Percentiles rank a stretch among this genome's conserved stretches.
These are phyloP conservation scores for Stomatorhinus ivindoensis DNA, from an alignment of 2,113 vertebrate species.

Conservation along the genomic window DNA sequence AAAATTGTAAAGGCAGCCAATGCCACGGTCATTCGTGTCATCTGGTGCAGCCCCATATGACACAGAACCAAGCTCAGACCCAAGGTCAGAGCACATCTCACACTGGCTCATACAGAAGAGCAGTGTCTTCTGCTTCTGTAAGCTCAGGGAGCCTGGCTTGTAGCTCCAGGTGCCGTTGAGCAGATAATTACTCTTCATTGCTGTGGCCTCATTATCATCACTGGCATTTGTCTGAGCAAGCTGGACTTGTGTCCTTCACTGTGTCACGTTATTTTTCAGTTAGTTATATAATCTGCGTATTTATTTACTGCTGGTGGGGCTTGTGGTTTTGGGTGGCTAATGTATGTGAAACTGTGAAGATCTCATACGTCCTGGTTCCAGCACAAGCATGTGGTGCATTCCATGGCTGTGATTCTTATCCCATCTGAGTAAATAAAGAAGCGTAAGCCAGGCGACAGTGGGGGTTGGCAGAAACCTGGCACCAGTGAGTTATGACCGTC, in stretches of 20 bases:
- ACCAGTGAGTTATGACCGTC: neutral
- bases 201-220: neutral
- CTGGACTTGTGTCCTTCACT: neutral
- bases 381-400: neutral
- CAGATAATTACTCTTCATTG: neutral
- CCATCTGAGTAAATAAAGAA: slow-evolving; percentile 13
- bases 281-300: neutral
- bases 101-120: neutral
- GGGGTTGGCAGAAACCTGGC: neutral
- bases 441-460: neutral
- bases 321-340: neutral
- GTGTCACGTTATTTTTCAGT: neutral
- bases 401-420: neutral
- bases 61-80: neutral
- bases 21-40: neutral
- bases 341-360: neutral
- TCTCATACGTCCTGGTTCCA: neutral
- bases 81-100: neutral
- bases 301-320: neutral
- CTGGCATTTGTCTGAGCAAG: neutral
- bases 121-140: neutral
- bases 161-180: neutral
- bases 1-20: neutral
- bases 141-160: neutral
- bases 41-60: neutral